phyloP scores from a whole-genome alignment of 2,113 vertebrate species.

The Sebastes schlegelii region DNA sequence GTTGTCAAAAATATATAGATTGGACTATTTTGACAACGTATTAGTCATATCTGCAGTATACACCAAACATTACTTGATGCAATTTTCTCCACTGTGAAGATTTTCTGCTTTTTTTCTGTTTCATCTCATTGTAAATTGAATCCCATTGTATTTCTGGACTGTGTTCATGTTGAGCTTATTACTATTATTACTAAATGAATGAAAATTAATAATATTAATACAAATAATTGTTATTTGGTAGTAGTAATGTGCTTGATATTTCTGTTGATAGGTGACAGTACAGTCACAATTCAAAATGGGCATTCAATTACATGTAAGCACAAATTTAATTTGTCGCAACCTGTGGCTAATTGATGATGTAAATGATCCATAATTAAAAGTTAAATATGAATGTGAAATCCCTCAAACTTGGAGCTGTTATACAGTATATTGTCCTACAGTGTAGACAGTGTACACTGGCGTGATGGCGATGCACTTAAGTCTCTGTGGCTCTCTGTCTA shows the following conservation, averaged over 20 bases:
- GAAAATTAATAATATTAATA: background rate
- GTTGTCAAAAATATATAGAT: background rate
- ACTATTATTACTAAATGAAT: background rate
- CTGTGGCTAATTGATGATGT: background rate
- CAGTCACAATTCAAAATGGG: too few species aligned
- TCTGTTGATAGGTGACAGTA: background rate
- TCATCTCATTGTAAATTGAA: too few species aligned
- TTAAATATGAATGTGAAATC: background rate
- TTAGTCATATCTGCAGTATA: too few species aligned
- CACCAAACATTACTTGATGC: too few species aligned
- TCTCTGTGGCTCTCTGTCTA: slow-evolving; percentile 15
- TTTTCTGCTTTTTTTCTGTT: too few species aligned
- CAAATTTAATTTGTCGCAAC: background rate
- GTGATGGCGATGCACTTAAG: slow-evolving; percentile 39
- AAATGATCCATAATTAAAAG: background rate
- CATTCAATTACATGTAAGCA: too few species aligned
- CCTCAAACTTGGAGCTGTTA: background rate
- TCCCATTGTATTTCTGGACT: too few species aligned
- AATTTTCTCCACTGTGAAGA: too few species aligned
- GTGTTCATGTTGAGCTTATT: background rate
- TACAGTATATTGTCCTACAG: background rate
- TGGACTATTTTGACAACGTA: background rate
- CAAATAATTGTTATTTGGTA: background rate
- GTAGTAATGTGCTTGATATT: background rate
- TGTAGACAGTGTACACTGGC: background rate